These are phyloP conservation scores for Melinaea menophilus DNA, from an alignment of 2,888 invertebrate genomes.

Conservation along the genomic window DNA sequence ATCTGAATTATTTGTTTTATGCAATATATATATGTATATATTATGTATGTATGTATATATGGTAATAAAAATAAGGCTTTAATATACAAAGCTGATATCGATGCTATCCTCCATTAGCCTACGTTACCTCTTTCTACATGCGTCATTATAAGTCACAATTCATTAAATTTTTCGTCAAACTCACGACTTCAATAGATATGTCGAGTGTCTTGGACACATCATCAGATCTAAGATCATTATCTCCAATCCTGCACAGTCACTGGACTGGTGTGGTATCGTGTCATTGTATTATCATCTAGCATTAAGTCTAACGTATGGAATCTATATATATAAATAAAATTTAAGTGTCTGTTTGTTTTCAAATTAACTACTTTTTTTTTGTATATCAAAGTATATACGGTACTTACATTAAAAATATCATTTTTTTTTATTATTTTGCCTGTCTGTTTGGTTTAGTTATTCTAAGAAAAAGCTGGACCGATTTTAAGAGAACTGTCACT, in stretches of 20 bases:
- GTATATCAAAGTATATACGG: no score
- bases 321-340: constrained; percentile 39
- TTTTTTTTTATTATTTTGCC: no score
- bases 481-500: no score
- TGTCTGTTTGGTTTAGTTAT: no score
- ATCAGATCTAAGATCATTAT: constrained; percentile 72
- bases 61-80: background rate
- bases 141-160: constrained; percentile 76
- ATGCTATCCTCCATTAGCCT: constrained; percentile 37
- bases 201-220: constrained; percentile 71
- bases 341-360: no score
- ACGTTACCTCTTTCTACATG: constrained; percentile 58
- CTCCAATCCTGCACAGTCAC: constrained; percentile 75
- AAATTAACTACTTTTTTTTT: no score
- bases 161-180: constrained; percentile 74
- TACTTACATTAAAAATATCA: no score
- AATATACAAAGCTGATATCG: background rate
- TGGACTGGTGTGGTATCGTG: constrained; percentile 74
- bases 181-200: constrained; percentile 72
- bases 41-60: background rate
- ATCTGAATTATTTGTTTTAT: no score
- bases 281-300: constrained; percentile 70
- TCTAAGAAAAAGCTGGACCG: no score
- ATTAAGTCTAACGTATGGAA: constrained; percentile 74
- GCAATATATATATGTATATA: no score